phyloP scores from a whole-genome alignment of 2,113 vertebrate genomes.

The Holacanthus passer region DNA sequence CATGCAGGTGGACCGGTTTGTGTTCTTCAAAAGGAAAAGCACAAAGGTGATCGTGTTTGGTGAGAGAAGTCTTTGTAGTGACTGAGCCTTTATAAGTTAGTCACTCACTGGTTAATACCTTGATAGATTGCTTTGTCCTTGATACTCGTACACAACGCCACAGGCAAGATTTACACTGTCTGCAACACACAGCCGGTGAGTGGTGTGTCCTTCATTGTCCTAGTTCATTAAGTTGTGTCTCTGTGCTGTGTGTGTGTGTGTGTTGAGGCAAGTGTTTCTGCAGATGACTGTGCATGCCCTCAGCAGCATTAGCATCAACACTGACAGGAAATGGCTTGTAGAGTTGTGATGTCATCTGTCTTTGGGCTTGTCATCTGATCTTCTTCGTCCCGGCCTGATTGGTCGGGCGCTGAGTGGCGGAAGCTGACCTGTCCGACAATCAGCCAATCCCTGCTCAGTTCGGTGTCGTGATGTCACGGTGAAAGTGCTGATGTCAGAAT shows the following conservation, averaged over 20 bases:
- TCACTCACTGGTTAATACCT: background rate
- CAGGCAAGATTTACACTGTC: background rate
- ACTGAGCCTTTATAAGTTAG: background rate
- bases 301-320: constrained; percentile 38
- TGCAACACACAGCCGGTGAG: constrained; percentile 21
- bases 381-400: constrained; percentile 20
- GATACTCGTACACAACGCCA: background rate
- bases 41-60: background rate
- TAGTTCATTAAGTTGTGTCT: background rate
- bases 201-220: constrained; percentile 45
- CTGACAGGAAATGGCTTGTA: constrained; percentile 48
- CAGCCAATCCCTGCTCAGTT: constrained; percentile 26
- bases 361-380: constrained; percentile 45
- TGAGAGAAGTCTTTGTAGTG: background rate
- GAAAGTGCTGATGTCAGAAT: constrained; percentile 38
- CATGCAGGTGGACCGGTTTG: constrained; percentile 28
- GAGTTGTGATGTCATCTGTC: constrained; percentile 47
- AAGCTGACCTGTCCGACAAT: background rate
- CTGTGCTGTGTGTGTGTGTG: constrained; percentile 14
- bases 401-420: background rate
- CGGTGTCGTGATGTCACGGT: constrained; percentile 30
- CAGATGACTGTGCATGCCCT: constrained; percentile 44
- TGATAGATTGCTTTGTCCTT: constrained; percentile 35
- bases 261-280: constrained; percentile 16
- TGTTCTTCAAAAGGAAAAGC: background rate